A percentile compares a stretch with the other conserved stretches of the same genome.
Conservation (phyloP, 2,888 invertebrate genomes). For the Tribolium freemani region DNA sequence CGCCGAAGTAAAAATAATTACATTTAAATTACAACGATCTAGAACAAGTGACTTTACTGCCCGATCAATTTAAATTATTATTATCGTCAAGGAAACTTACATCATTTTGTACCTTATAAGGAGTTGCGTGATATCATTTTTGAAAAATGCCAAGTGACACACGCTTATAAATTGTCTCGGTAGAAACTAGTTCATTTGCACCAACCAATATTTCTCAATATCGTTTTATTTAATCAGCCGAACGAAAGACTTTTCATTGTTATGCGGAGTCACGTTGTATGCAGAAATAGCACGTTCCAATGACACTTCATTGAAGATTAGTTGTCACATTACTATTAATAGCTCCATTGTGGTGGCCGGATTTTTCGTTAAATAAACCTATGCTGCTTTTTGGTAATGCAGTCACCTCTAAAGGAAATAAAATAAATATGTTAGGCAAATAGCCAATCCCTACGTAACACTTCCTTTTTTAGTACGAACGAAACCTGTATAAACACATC, state of each 20-base stretch:
- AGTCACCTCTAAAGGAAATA: conserved; percentile 14
- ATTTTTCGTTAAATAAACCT: conserved; percentile 8
- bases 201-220: conserved; percentile 17
- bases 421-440: conserved; percentile 18
- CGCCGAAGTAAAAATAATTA: conserved; percentile 21
- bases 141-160: conserved; percentile 25
- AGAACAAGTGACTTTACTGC: conserved; percentile 1
- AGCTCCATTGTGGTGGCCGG: conserved; percentile 1
- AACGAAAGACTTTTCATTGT: conserved; percentile 10
- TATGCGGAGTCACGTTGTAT: conserved; percentile 13
- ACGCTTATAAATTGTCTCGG: conserved; percentile 4
- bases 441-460: conserved; percentile 25
- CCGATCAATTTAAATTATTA: conserved; percentile 31
- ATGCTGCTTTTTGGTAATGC: conserved; percentile 9
- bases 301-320: conserved; percentile 20
- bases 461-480: conserved; percentile 29
- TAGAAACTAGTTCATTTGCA: conserved; percentile 19
- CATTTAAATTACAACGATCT: conserved; percentile 25
- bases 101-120: conserved; percentile 34
- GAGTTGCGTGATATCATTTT: conserved; percentile 34
- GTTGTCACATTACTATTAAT: conserved; percentile 10
- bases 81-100: conserved; percentile 14
- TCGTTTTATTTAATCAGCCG: background rate
- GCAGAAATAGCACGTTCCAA: conserved; percentile 8
- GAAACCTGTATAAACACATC: conserved; percentile 20